A percentile compares a stretch with the other conserved stretches of the same genome.
Conservation (phyloP, 2,797 vertebrate genomes). For the Philypnodon macrostomus region DNA sequence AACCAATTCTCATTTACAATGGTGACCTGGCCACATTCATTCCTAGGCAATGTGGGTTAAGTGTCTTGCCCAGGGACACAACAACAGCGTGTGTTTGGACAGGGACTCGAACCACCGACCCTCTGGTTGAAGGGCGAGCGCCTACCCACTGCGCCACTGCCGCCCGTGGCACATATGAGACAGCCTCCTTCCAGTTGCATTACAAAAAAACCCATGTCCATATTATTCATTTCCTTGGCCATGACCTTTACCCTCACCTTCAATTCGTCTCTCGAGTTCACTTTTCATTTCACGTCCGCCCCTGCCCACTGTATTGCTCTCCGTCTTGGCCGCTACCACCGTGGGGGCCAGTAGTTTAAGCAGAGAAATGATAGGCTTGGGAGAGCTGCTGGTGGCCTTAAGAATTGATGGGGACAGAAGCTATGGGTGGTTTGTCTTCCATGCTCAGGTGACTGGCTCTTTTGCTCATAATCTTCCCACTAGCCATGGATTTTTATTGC, state of each 20-base stretch:
- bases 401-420: conserved; percentile 38
- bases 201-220: conserved; percentile 14
- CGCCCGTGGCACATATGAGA: too few relatives aligned
- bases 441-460: conserved; percentile 16
- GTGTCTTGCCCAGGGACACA: too few relatives aligned
- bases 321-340: conserved; percentile 4
- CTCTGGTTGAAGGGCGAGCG: too few relatives aligned
- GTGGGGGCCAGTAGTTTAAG: conserved; percentile 20
- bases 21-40: too few relatives aligned
- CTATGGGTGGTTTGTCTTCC: conserved; percentile 33
- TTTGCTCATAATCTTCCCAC: conserved; percentile 32
- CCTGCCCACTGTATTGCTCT: conserved; percentile 16
- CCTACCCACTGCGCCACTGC: too few relatives aligned
- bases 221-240: conserved; percentile 13
- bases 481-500: conserved; percentile 30
- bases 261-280: conserved; percentile 18
- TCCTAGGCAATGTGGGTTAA: too few relatives aligned
- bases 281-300: conserved; percentile 1
- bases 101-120: too few relatives aligned
- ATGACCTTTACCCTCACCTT: conserved; percentile 27
- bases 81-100: too few relatives aligned
- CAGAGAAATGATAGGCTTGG: conserved; percentile 27
- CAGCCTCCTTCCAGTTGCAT: conserved; percentile 6
- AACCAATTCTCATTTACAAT: too few relatives aligned
- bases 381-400: conserved; percentile 23